Conservation (phyloP, 2,888 invertebrate genomes). For the Oligia strigilis region DNA sequence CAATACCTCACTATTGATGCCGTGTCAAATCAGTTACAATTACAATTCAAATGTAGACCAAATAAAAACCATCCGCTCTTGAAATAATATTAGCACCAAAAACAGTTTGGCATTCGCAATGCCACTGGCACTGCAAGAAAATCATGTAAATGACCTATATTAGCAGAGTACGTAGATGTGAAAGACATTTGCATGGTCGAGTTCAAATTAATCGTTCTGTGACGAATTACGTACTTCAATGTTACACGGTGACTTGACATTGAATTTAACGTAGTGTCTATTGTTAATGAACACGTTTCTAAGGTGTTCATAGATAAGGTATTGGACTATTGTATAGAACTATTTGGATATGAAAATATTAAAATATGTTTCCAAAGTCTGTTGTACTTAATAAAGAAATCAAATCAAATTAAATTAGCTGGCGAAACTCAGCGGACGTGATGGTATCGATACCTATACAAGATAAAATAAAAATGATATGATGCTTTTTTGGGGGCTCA, state of each 20-base stretch:
- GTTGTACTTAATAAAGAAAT: not conserved
- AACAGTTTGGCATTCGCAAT: conserved; percentile 14
- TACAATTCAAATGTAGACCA: not conserved
- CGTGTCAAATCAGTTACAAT: not conserved
- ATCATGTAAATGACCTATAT: conserved; percentile 24
- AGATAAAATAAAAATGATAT: no score
- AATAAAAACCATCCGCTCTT: conserved; percentile 12
- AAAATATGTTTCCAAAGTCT: not conserved
- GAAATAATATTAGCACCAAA: conserved; percentile 16
- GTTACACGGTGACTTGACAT: conserved; percentile 20
- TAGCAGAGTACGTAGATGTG: conserved; percentile 9
- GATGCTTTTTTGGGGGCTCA: no score
- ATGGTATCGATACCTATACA: not conserved
- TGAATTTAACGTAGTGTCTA: conserved; percentile 22
- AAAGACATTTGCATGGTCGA: conserved; percentile 46
- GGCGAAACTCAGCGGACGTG: not conserved
- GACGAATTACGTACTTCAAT: conserved; percentile 37
- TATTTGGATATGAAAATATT: not conserved
- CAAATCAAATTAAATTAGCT: not conserved
- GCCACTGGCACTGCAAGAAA: conserved; percentile 1
- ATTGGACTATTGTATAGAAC: not conserved
- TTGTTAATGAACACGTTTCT: not conserved
- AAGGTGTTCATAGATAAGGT: no score
- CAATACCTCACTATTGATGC: no score
- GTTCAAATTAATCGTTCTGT: conserved; percentile 23